Conservation (phyloP, 2,797 vertebrate species). For the Muscicapa striata region DNA sequence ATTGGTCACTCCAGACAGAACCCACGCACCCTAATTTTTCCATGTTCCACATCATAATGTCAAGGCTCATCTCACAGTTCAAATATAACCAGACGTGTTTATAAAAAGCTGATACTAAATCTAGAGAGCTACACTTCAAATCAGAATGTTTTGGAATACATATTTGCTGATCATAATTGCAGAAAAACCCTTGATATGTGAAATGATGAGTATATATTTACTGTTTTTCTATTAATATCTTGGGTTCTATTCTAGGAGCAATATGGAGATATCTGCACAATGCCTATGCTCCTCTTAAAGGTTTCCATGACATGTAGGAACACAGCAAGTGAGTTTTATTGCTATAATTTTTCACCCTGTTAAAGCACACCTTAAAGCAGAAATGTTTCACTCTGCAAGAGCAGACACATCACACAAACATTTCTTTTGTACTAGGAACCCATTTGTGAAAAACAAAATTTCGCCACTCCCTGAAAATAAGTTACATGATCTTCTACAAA, state of each 20-base stretch:
- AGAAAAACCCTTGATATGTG: neutral
- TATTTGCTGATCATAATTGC: neutral
- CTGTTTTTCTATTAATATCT: neutral
- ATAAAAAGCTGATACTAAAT: neutral
- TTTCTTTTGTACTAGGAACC: neutral
- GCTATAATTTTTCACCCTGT: neutral
- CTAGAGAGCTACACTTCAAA: neutral
- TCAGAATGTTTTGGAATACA: neutral
- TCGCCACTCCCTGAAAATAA: neutral
- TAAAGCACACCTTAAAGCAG: neutral
- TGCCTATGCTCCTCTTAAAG: neutral
- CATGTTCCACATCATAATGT: neutral
- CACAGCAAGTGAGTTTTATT: neutral
- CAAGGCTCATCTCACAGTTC: neutral
- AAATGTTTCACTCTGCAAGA: neutral
- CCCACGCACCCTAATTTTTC: neutral
- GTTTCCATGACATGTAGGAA: neutral
- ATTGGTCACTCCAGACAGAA: neutral
- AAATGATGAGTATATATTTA: neutral
- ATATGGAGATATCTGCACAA: neutral
- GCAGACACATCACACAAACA: accelerated
- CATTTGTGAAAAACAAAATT: neutral
- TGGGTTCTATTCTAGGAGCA: accelerated
- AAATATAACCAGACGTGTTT: neutral
- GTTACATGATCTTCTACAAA: neutral